phyloP scores from a whole-genome alignment of 2,888 invertebrate genomes.

The Apamea crenata region DNA sequence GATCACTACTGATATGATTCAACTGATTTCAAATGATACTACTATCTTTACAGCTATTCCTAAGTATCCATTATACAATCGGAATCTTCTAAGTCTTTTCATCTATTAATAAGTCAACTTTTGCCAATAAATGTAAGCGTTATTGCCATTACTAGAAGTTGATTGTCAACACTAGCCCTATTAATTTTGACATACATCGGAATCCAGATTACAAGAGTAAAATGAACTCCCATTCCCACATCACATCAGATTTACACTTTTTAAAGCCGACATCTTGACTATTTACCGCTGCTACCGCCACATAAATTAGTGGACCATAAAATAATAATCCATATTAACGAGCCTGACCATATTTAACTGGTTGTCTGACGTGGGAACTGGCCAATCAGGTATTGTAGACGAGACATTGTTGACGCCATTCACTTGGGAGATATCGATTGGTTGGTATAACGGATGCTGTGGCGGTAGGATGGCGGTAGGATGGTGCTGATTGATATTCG shows the following conservation, averaged over 20 bases:
- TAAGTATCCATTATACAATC: not conserved
- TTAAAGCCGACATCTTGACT: conserved; percentile 55
- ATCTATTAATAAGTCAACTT: not conserved
- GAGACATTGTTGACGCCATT: conserved; percentile 56
- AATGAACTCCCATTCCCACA: conserved; percentile 52
- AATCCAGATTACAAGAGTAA: conserved; percentile 40
- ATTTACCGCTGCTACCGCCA: conserved; percentile 48
- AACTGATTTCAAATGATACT: not conserved
- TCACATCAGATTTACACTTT: conserved; percentile 50
- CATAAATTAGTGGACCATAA: conserved; percentile 59
- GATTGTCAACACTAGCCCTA: not conserved
- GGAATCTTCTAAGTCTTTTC: not conserved
- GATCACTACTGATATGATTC: not conserved
- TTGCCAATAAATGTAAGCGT: not conserved
- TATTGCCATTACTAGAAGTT: not conserved
- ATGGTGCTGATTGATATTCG: conserved; percentile 32
- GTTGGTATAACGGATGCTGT: conserved; percentile 28
- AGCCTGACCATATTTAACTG: conserved; percentile 56
- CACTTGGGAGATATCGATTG: conserved; percentile 53
- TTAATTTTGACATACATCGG: conserved; percentile 33
- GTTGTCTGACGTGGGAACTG: conserved; percentile 42
- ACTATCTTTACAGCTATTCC: not conserved
- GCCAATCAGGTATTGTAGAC: conserved; percentile 61
- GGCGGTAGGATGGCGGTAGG: conserved; percentile 31
- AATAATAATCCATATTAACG: conserved; percentile 61